phyloP scores from a whole-genome alignment of 1,140 invertebrate species.

The Lucilia sericata region DNA sequence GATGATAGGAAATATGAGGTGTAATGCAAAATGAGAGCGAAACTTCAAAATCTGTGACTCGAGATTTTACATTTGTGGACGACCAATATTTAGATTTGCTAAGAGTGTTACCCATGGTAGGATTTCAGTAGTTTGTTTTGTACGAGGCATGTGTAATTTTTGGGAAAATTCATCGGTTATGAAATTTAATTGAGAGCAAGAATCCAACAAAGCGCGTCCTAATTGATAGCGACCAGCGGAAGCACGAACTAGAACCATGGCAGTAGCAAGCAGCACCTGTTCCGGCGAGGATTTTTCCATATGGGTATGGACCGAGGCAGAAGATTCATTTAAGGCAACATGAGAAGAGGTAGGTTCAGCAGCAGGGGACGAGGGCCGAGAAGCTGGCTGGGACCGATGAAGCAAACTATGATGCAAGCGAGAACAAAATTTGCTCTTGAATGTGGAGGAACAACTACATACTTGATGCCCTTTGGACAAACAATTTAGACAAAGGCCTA shows the following conservation, averaged over 20 bases:
- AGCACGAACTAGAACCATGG: no score
- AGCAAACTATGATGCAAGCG: conserved; percentile 1
- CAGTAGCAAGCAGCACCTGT: no score
- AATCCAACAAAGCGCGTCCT: conserved; percentile 39
- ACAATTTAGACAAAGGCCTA: no score
- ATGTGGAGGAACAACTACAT: no score
- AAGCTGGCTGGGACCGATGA: not conserved
- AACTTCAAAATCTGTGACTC: conserved; percentile 14
- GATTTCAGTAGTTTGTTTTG: not conserved
- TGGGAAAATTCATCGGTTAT: conserved; percentile 47
- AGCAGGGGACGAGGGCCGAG: no score
- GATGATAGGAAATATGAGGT: conserved; percentile 27
- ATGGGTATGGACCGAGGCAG: no score
- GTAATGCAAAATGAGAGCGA: conserved; percentile 31
- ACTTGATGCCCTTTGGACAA: no score
- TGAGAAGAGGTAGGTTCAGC: no score
- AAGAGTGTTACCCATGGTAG: not conserved
- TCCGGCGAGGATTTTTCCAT: no score
- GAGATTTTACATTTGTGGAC: conserved; percentile 10
- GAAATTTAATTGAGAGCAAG: conserved; percentile 46
- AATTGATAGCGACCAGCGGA: no score
- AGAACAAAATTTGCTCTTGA: no score
- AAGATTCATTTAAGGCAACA: no score
- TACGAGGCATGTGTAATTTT: conserved; percentile 29
- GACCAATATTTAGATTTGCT: not conserved